Evolutionary conservation across 2,888 invertebrate genomes (phyloP), one percentile per base, ranked within the genome.

Genomic region (Scotopteryx bipunctaria): DNA sequence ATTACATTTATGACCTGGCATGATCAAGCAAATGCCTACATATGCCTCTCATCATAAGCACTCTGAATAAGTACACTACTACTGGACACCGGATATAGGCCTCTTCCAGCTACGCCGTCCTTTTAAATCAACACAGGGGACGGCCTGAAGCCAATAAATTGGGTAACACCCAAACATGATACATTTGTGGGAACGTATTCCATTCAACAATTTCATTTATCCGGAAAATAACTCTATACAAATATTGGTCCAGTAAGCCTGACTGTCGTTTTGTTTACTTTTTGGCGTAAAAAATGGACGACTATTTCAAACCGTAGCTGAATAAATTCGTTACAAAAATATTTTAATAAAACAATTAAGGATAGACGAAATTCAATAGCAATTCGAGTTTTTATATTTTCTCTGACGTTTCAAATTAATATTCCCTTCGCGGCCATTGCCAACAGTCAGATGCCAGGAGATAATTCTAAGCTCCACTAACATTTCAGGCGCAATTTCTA

Each of bases 401-500:
- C 58, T 42, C 43, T 55, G 61, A 61, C 54, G 58, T 59, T 57
- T 37, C 44, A 66, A 61, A 63, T 63, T 52, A 54, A 50, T 62
- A 55, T 55, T 21, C 54, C 55, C 54, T 43, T 32, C 43, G 50
- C 48, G 33, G 23, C 55, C 50, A 41, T 23, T 29, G 61, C 61
- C 61, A 61, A 62, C 54, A 56, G 63, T 46, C 63, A 61, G 57
- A 64, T 60, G 61, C 60, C 57, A 54, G 52, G 40, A 68, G 63
- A 73, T 68, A 67, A 66, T 66, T 64, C 36, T 53, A 61, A 71
- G 48, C 64, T 68, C 47, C 54, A 40, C 55, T 54, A 64, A 70
- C 63, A 62, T 68, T 67, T 67, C 57, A n/a, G n/a, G n/a, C n/a
- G 61, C 61, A 48, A 61, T 65, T 62, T 59, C n/a, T 65, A 73